Evolutionary conservation across 2,888 invertebrate species (phyloP), one percentile per base, ranked within the genome.

Genomic region (Melanotus villosus): DNA sequence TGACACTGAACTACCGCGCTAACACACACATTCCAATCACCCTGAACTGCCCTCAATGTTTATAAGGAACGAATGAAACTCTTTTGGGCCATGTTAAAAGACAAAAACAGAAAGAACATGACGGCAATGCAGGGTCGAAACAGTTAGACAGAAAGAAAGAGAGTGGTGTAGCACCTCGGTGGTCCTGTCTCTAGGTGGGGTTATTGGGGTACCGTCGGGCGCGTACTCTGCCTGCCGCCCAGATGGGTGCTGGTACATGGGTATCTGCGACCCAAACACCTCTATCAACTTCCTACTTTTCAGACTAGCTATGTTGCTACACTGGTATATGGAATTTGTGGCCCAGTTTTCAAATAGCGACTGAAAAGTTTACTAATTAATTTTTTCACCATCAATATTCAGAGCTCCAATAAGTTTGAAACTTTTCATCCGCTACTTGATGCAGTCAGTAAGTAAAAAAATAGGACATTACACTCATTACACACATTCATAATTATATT

Each of bases 121-220:
- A 59, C 34, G 43, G 66, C 67, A 73, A 65, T 67, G 60, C 65
- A 69, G 67, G 72, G 73, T 60, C 30, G 52, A 90, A 89, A 90
- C 90, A 90, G 90, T 90, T 89, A 90, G 89, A 89, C 89, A 90
- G 89, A 90, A 90, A 90, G 89, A 90, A 88, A 88, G 86, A 88
- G 79, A 68, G 76, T 75, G 77, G 75, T 77, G 78, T 80, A 81
- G 85, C 85, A 85, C 85, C 85, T 85, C 85, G 79, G 84, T 82
- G 76, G 83, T 84, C 84, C 85, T 80, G 83, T 85, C 84, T 82
- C 83, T 84, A 79, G 84, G 82, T 79, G 84, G 84, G 78, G 81
- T 82, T 76, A 84, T 82, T 78, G 84, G 83, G 79, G 84, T 85
- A 82, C 84, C 85, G 80, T 85, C 85, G 75, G 84, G 81, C 79